Percentiles rank a stretch among this genome's conserved stretches.
Evolutionary conservation across 2,797 vertebrate genomes (phyloP).

Genomic region (Petrocephalus schoutedeni): DNA sequence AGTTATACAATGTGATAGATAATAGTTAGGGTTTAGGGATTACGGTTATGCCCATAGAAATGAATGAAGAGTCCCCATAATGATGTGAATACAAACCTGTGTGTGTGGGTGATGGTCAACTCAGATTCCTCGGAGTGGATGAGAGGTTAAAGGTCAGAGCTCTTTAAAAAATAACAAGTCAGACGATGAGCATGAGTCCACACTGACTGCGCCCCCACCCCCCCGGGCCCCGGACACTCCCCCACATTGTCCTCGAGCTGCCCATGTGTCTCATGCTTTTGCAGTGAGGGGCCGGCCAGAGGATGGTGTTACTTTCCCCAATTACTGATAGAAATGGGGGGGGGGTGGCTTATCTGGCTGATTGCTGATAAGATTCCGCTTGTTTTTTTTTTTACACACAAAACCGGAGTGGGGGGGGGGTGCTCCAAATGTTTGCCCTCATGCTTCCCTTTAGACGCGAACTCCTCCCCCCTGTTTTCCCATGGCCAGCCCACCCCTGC

Average conservation of each 20-base stretch:
- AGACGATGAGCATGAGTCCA: background rate
- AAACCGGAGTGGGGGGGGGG: background rate
- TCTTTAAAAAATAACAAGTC: background rate
- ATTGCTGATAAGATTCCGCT: slow-evolving; percentile 14
- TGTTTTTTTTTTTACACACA: slow-evolving; percentile 11
- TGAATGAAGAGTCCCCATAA: background rate
- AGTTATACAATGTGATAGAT: background rate
- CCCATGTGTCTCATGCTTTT: background rate
- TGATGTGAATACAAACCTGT: background rate
- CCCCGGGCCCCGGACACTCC: background rate
- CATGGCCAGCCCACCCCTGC: background rate
- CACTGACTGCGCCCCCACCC: background rate
- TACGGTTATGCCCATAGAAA: background rate
- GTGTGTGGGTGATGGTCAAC: background rate
- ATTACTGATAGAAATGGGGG: background rate
- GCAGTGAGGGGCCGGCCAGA: background rate
- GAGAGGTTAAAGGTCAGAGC: background rate
- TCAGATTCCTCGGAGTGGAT: background rate
- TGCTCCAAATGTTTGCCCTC: background rate
- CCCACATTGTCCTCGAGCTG: background rate
- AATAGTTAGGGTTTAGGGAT: background rate
- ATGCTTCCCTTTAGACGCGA: background rate
- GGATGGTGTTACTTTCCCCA: slow-evolving; percentile 7
- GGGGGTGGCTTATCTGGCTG: background rate
- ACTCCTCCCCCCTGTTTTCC: background rate